A percentile compares a stretch with the other conserved stretches of the same genome.
Conservation (phyloP, 1,140 invertebrate genomes). For the Bactericera cockerelli region DNA sequence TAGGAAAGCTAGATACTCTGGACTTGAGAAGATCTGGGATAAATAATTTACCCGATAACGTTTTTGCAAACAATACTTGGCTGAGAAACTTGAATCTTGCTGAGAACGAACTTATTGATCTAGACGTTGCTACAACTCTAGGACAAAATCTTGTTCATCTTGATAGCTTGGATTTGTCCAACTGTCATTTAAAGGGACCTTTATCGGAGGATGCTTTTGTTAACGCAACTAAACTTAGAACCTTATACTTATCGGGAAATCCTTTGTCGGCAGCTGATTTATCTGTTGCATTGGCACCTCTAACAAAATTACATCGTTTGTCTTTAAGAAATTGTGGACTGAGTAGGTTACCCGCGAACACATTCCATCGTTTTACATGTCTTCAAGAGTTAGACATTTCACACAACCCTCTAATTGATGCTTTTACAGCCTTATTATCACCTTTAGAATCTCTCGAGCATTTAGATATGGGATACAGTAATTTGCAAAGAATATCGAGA, state of each 20-base stretch:
- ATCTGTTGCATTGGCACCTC: constrained; percentile 43
- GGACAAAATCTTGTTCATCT: constrained; percentile 46
- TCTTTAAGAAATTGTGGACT: constrained; percentile 49
- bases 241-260: constrained; percentile 47
- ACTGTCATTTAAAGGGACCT: constrained; percentile 46
- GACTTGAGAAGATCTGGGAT: constrained; percentile 44
- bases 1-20: constrained; percentile 43
- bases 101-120: constrained; percentile 44
- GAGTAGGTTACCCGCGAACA: constrained; percentile 39
- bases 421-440: constrained; percentile 46
- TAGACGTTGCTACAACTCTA: constrained; percentile 45
- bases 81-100: constrained; percentile 44
- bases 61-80: constrained; percentile 47
- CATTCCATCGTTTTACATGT: constrained; percentile 45
- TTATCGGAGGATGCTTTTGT: constrained; percentile 49
- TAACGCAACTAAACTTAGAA: constrained; percentile 47
- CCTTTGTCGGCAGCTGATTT: constrained; percentile 47
- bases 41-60: constrained; percentile 42
- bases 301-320: constrained; percentile 44
- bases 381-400: constrained; percentile 46
- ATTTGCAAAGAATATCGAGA: constrained; percentile 44
- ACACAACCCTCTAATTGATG: constrained; percentile 48
- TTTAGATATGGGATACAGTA: constrained; percentile 56
- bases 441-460: constrained; percentile 47
- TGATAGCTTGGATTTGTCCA: constrained; percentile 48